These are phyloP conservation scores for Melospiza melodia DNA, from an alignment of 2,113 vertebrate species.

Conservation along the genomic window DNA sequence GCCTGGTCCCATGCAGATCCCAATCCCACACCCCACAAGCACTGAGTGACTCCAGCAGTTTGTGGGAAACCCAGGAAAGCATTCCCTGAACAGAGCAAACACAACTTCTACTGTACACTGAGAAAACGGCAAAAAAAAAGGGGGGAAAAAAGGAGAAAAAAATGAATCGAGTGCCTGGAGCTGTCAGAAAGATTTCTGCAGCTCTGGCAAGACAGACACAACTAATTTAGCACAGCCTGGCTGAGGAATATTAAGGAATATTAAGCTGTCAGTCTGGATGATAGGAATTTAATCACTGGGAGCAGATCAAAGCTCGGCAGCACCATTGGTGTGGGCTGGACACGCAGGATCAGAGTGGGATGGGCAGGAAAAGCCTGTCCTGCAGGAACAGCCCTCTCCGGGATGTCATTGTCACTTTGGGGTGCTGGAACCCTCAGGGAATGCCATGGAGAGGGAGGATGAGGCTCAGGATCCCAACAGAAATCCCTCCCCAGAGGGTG, in stretches of 20 bases:
- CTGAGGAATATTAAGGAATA: constrained; percentile 55
- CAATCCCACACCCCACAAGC: not conserved
- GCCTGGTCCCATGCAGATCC: not conserved
- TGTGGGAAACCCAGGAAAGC: not conserved
- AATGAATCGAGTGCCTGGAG: not conserved
- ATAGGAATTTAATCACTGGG: constrained; percentile 51
- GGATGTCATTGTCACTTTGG: fast-evolving
- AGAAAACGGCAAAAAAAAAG: not conserved
- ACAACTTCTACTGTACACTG: not conserved
- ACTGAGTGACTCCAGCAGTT: not conserved
- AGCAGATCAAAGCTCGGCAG: constrained; percentile 52
- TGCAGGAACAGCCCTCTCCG: fast-evolving
- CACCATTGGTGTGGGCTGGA: not conserved
- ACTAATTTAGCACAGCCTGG: constrained; percentile 17
- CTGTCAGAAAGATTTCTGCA: constrained; percentile 61
- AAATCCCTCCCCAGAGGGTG: not conserved
- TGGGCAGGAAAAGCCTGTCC: not conserved
- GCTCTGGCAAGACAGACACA: constrained; percentile 62
- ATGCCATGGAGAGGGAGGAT: fast-evolving
- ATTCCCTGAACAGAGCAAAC: not conserved
- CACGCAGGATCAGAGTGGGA: not conserved
- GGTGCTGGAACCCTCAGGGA: fast-evolving
- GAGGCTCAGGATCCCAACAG: not conserved
- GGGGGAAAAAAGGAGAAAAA: fast-evolving
- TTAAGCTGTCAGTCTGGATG: constrained; percentile 66